These are phyloP conservation scores for Sycophaga agraensis DNA, from an alignment of 1,140 invertebrate species.

Conservation along the genomic window DNA sequence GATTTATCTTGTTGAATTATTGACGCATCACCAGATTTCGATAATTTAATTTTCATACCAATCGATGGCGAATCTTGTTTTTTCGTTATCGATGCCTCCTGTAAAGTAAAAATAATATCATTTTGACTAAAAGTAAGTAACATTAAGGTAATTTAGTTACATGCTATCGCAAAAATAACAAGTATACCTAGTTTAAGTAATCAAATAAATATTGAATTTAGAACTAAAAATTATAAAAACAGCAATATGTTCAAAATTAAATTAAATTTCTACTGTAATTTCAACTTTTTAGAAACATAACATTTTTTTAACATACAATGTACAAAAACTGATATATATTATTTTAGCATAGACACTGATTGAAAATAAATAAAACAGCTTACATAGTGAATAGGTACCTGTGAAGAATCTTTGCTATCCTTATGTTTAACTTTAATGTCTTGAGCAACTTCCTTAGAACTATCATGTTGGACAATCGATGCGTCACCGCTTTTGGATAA, in stretches of 20 bases:
- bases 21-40: constrained; percentile 51
- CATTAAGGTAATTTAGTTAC: too few species aligned
- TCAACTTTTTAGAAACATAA: too few species aligned
- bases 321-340: neutral
- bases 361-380: neutral
- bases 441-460: too few species aligned
- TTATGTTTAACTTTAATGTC: too few species aligned
- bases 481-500: constrained; percentile 44
- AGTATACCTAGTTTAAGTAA: too few species aligned
- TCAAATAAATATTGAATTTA: too few species aligned
- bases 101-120: constrained; percentile 5
- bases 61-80: constrained; percentile 44
- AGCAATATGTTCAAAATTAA: too few species aligned
- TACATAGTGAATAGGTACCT: neutral
- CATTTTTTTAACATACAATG: neutral
- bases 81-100: constrained; percentile 29
- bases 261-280: too few species aligned
- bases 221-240: too few species aligned
- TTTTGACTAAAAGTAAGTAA: too few species aligned
- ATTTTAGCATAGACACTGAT: neutral
- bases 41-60: constrained; percentile 56
- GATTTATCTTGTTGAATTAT: constrained; percentile 44
- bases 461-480: constrained; percentile 42
- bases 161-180: too few species aligned
- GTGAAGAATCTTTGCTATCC: constrained; percentile 35